phyloP scores from a whole-genome alignment of 1,140 invertebrate species.

The Probaryconus sp. region DNA sequence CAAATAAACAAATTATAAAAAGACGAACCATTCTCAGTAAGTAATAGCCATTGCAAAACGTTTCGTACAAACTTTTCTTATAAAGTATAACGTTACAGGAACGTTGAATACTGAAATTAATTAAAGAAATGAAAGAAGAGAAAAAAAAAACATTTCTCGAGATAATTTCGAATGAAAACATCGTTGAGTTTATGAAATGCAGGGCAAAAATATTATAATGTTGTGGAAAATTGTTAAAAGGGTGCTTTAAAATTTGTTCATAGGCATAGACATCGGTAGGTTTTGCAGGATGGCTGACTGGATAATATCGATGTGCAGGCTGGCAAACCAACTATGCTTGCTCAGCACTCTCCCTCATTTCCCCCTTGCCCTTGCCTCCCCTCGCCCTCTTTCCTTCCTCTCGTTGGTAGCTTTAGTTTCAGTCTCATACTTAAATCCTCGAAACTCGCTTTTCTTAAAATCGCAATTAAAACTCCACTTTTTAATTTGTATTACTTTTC shows the following conservation, averaged over 20 bases:
- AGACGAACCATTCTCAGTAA: slow-evolving; percentile 17
- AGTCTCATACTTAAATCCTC: slow-evolving; percentile 64
- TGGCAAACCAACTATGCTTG: slow-evolving; percentile 76
- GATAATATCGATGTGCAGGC: slow-evolving; percentile 78
- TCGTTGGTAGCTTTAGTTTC: slow-evolving; percentile 62
- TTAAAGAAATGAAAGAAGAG: too few relatives aligned
- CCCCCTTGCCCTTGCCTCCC: slow-evolving; percentile 63
- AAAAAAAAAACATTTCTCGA: neutral
- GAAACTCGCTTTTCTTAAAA: slow-evolving; percentile 62
- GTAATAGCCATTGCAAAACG: slow-evolving; percentile 13
- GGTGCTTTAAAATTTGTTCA: slow-evolving; percentile 51
- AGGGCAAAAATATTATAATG: neutral
- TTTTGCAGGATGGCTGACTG: slow-evolving; percentile 75
- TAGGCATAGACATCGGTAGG: slow-evolving; percentile 68
- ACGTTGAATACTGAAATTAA: too few relatives aligned
- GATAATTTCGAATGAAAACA: too few relatives aligned
- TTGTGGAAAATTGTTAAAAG: slow-evolving; percentile 14
- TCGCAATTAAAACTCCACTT: slow-evolving; percentile 53
- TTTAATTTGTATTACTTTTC: slow-evolving; percentile 26
- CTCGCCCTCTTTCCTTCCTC: slow-evolving; percentile 61
- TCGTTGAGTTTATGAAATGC: too few relatives aligned
- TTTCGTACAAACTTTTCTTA: neutral
- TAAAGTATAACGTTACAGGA: slow-evolving; percentile 6
- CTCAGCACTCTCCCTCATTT: slow-evolving; percentile 77
- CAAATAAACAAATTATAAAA: slow-evolving; percentile 47